phyloP scores from a whole-genome alignment of 2,797 vertebrate genomes.

The Peromyscus melanophrys region DNA sequence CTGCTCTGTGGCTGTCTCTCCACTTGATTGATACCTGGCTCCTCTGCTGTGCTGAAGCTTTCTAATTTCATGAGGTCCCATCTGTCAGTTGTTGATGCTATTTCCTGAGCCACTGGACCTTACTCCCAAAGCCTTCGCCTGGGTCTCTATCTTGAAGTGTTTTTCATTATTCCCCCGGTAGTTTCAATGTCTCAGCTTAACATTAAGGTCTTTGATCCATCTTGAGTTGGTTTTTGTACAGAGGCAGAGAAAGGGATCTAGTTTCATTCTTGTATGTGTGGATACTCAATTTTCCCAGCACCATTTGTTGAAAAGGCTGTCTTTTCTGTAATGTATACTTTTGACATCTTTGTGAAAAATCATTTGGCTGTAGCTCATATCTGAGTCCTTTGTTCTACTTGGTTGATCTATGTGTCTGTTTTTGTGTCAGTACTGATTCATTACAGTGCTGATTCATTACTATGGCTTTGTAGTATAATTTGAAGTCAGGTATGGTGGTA shows the following conservation, averaged over 20 bases:
- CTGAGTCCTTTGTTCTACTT: not conserved
- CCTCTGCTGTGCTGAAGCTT: not conserved
- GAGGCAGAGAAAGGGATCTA: not conserved
- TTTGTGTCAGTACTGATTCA: too few relatives aligned
- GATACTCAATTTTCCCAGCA: not conserved
- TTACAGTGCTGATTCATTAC: not conserved
- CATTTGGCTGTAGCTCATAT: not conserved
- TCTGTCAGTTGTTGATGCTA: not conserved
- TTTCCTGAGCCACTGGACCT: not conserved
- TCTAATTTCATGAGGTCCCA: not conserved
- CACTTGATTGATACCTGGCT: not conserved
- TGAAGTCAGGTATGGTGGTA: not conserved
- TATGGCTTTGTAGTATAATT: not conserved
- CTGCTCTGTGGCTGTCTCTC: not conserved
- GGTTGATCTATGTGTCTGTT: not conserved
- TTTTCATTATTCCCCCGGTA: not conserved
- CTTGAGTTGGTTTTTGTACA: not conserved
- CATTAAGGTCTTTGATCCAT: not conserved
- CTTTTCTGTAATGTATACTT: too few relatives aligned
- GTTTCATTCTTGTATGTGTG: not conserved
- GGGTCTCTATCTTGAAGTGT: not conserved
- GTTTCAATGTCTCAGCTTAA: too few relatives aligned
- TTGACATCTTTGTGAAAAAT: not conserved
- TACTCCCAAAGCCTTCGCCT: not conserved
- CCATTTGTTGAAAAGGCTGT: not conserved